Evolutionary conservation across 2,113 vertebrate genomes (phyloP).

Genomic region (Stigmatopora nigra): DNA sequence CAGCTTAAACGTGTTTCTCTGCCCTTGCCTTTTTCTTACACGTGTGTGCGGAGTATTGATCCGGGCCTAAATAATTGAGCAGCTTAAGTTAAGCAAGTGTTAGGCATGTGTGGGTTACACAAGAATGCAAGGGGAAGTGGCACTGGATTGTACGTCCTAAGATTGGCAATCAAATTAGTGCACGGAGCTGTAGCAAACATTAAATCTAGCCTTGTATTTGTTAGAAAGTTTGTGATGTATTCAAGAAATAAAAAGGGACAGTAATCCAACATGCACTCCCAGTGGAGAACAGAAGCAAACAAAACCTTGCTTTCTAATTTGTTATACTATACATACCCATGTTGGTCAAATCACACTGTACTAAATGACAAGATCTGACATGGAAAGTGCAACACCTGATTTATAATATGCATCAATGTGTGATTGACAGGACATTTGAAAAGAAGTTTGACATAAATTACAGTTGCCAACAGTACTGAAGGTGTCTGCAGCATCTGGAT

Average conservation of each 20-base stretch:
- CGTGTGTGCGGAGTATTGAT: constrained; percentile 66
- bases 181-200: constrained; percentile 20
- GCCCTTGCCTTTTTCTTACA: constrained; percentile 42
- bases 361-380: background rate
- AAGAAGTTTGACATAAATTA: constrained; percentile 39
- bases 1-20: constrained; percentile 38
- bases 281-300: background rate
- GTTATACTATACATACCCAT: no score
- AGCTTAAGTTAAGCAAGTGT: constrained; percentile 56
- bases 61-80: constrained; percentile 69
- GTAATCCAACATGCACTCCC: background rate
- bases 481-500: constrained; percentile 56
- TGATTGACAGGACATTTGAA: constrained; percentile 18
- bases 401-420: constrained; percentile 4
- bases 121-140: constrained; percentile 59
- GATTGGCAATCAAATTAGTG: constrained; percentile 52
- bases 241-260: background rate
- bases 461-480: constrained; percentile 34
- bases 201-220: constrained; percentile 32
- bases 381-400: background rate
- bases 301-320: no score
- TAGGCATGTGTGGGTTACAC: constrained; percentile 8
- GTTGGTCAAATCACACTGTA: no score
- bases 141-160: constrained; percentile 55
- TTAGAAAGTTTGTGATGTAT: background rate